These are phyloP conservation scores for Acinonyx jubatus DNA, from an alignment of 2,113 vertebrate genomes.

Conservation along the genomic window DNA sequence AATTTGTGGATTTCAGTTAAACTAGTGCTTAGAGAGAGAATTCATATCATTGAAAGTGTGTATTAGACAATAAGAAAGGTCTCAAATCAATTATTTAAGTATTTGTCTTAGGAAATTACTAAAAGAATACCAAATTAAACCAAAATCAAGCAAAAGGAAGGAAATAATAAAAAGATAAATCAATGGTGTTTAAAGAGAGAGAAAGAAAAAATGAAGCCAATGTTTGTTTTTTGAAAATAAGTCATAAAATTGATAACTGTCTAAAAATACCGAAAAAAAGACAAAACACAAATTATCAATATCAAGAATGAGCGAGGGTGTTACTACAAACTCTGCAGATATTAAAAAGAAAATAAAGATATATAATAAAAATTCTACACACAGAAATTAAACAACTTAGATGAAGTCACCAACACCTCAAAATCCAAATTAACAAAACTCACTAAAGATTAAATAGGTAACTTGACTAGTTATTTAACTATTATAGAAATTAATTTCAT, in stretches of 20 bases:
- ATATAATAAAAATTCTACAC: not conserved
- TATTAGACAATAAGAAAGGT: not conserved
- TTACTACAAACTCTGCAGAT: not conserved
- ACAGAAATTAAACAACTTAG: not conserved
- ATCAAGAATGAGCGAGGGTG: not conserved
- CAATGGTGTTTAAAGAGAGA: not conserved
- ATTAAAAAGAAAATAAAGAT: not conserved
- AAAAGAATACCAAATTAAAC: not conserved
- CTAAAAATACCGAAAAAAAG: not conserved
- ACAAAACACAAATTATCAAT: not conserved
- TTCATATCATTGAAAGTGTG: not conserved
- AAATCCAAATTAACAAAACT: constrained; percentile 17
- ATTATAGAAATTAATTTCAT: not conserved
- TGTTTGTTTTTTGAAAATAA: not conserved
- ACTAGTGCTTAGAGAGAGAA: not conserved
- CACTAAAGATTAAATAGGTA: not conserved
- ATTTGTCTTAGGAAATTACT: not conserved
- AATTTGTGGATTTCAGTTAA: not conserved
- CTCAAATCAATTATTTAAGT: not conserved
- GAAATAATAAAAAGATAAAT: not conserved
- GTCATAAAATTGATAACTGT: not conserved
- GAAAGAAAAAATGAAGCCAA: not conserved
- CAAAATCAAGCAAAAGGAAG: not conserved
- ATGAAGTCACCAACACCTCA: not conserved
- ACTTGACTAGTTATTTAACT: not conserved